phyloP scores from a whole-genome alignment of 2,797 vertebrate genomes.

The Ctenopoma kingsleyae region DNA sequence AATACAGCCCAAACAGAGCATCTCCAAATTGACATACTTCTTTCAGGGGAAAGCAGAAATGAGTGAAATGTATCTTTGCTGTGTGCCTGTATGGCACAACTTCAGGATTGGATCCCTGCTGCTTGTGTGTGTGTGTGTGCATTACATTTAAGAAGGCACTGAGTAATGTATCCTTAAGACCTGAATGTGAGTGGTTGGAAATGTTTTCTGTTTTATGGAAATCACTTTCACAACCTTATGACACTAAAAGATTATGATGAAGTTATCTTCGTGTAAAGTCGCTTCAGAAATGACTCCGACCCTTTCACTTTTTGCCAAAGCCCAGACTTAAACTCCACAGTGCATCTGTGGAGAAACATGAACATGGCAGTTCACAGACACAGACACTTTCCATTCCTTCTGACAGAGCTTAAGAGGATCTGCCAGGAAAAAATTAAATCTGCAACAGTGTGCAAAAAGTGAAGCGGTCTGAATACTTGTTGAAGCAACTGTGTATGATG shows the following conservation, averaged over 20 bases:
- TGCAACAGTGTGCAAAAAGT: background rate
- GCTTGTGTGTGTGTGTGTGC: slow-evolving; percentile 18
- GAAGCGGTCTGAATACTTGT: background rate
- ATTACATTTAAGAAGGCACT: slow-evolving; percentile 48
- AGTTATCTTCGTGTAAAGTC: slow-evolving; percentile 24
- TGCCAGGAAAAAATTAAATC: background rate
- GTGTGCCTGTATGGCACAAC: slow-evolving; percentile 39
- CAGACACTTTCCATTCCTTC: background rate
- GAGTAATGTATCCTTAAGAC: slow-evolving; percentile 53
- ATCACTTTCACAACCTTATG: slow-evolving; percentile 66
- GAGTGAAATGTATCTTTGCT: slow-evolving; percentile 37
- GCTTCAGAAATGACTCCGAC: background rate
- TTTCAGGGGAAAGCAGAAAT: slow-evolving; percentile 15
- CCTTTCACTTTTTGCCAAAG: background rate
- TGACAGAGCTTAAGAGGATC: background rate
- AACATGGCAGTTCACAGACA: background rate
- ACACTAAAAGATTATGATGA: slow-evolving; percentile 55
- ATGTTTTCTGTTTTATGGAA: slow-evolving; percentile 76
- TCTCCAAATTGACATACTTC: slow-evolving; percentile 15
- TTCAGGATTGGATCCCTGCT: slow-evolving; percentile 50
- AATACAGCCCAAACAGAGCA: slow-evolving; percentile 19
- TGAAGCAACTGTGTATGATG: slow-evolving; percentile 35
- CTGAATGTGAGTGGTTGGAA: slow-evolving; percentile 68
- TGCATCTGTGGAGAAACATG: background rate
- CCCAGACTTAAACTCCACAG: background rate